Evolutionary conservation across 1,140 invertebrate genomes (phyloP).

Genomic region (Caenorhabditis briggsae): DNA sequence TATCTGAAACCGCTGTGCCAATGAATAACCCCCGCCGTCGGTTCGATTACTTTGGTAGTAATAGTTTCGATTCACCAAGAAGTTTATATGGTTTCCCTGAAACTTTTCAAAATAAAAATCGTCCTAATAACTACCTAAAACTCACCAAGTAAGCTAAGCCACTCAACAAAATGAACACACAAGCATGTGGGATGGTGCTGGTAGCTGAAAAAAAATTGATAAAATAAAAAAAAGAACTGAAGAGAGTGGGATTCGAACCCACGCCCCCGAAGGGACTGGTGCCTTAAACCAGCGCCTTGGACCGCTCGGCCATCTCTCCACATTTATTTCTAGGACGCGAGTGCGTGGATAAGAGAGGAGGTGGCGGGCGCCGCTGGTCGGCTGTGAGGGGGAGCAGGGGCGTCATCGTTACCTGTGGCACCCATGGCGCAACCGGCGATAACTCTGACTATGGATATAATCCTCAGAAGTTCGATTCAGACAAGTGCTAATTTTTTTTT

Average conservation of each 20-base stretch:
- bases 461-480: too few relatives aligned
- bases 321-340: neutral
- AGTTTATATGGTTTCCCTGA: conserved; percentile 18
- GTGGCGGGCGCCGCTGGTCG: too few relatives aligned
- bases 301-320: conserved; percentile 94
- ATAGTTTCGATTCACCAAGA: neutral
- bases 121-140: too few relatives aligned
- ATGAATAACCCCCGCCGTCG: neutral
- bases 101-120: neutral
- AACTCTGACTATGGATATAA: too few relatives aligned
- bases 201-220: neutral
- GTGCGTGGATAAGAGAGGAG: neutral
- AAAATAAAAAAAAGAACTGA: conserved; percentile 58
- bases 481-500: too few relatives aligned
- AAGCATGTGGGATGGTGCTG: neutral
- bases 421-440: too few relatives aligned
- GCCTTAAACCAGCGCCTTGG: conserved; percentile 99
- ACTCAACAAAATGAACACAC: conserved; percentile 25
- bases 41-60: conserved; percentile 17
- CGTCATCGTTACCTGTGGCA: too few relatives aligned
- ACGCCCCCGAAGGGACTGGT: conserved; percentile 93
- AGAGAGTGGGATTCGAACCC: conserved; percentile 78
- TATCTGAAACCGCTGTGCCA: conserved; percentile 26
- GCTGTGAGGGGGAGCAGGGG: too few relatives aligned
- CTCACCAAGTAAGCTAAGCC: conserved; percentile 9